Evolutionary conservation across 2,797 vertebrate genomes (phyloP), one percentile per base, ranked within the genome.

Genomic region (Anguilla pacifica): DNA sequence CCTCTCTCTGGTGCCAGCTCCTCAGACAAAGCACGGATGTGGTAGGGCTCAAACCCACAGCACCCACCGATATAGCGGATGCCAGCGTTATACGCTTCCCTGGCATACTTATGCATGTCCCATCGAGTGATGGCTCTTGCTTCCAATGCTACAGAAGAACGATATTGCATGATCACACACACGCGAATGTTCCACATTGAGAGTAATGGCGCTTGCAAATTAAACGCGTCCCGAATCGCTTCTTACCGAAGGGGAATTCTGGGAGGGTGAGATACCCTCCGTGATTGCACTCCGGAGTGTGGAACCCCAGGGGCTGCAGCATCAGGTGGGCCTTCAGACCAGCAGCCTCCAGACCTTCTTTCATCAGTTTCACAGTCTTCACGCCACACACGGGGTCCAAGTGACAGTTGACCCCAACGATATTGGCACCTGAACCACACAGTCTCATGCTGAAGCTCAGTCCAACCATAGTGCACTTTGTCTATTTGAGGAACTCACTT

Each of bases 241-340:
- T 61, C 96, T 89, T 96, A 99, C 98, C 94, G 90, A 99, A 99
- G 0, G 98, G 98, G 93, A 99, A 99, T 93, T 99, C 98, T 0
- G 97, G 97, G 87, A 99, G 96, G 77, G 98, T 98, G 19, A 99
- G 98, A 92, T 99, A 99, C 0, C 98, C 98, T 91, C 99, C 97
- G 86, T 96, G 96, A 94, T 95, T 95, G 85, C 98, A 98, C 89
- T 99, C 98, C 0, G 98, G 98, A 0, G 98, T 99, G 91, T 98
- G 98, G 92, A 93, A 98, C 51, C 97, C 98, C 92, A 99, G 94
- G 0, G 98, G 98, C 89, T 99, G 98, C 85, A 89, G 89, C 97
- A 99, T 98, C 92, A 97, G 95, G 90, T 99, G 95, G 57, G 97
- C 97, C 91, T 98, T 98, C 88, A 99, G 91, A 0, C 96, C 95